Evolutionary conservation across 2,888 invertebrate genomes (phyloP).

Genomic region (Ormyrus pomaceus): DNA sequence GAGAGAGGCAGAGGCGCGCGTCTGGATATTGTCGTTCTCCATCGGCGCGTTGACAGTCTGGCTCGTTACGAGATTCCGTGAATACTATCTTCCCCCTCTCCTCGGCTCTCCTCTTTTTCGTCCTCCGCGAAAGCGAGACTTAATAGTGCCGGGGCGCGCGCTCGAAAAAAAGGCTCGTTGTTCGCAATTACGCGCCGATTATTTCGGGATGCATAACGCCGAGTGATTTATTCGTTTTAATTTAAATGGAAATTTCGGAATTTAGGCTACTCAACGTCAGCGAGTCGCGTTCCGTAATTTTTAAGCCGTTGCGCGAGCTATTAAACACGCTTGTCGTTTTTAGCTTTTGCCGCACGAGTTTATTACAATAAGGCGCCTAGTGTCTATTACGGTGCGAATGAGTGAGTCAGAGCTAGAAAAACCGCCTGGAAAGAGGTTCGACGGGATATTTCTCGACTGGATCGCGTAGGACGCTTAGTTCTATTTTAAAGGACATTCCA

Average conservation of each 20-base stretch:
- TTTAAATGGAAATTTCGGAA: not conserved
- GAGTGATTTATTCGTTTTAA: slow-evolving; percentile 10
- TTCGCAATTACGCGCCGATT: slow-evolving; percentile 10
- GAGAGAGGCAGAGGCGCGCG: slow-evolving; percentile 6
- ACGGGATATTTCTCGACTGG: slow-evolving; percentile 32
- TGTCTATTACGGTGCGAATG: slow-evolving; percentile 10
- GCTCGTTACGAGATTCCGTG: slow-evolving; percentile 69
- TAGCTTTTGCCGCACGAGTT: too few species aligned
- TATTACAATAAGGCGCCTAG: slow-evolving; percentile 30
- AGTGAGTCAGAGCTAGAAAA: not conserved
- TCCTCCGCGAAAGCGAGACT: too few species aligned
- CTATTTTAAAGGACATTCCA: slow-evolving; percentile 44
- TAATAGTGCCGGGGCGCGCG: not conserved
- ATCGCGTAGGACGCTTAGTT: slow-evolving; percentile 44
- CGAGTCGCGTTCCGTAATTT: too few species aligned
- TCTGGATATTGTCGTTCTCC: slow-evolving; percentile 62
- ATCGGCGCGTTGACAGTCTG: slow-evolving; percentile 58
- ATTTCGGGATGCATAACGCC: too few species aligned
- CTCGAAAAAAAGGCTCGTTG: not conserved
- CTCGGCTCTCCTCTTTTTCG: slow-evolving; percentile 33
- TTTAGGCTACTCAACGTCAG: too few species aligned
- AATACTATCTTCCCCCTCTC: slow-evolving; percentile 63
- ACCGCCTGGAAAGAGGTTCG: slow-evolving; percentile 33
- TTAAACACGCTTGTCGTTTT: too few species aligned
- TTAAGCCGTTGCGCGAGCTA: too few species aligned